phyloP scores from a whole-genome alignment of 2,113 vertebrate species.

The Indri indri region DNA sequence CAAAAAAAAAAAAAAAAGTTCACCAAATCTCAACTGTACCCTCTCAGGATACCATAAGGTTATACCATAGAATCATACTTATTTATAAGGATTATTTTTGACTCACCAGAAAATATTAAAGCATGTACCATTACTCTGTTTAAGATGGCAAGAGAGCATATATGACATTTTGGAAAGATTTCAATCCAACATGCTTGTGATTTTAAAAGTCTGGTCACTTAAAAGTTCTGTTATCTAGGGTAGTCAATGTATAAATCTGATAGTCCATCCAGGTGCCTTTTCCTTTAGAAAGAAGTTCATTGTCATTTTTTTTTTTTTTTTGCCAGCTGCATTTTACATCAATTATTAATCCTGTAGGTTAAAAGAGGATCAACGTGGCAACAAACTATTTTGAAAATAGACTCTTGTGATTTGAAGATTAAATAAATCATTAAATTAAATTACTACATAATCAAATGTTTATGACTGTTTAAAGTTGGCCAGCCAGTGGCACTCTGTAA shows the following conservation, averaged over 20 bases:
- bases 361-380: slow-evolving; percentile 64
- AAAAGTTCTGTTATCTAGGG: slow-evolving; percentile 24
- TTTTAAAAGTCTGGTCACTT: slow-evolving; percentile 31
- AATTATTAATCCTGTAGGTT: slow-evolving; percentile 65
- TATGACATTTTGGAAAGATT: slow-evolving; percentile 29
- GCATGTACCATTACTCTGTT: background rate
- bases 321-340: slow-evolving; percentile 46
- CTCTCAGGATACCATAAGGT: background rate
- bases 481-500: slow-evolving; percentile 70
- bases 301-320: slow-evolving; percentile 50
- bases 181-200: background rate
- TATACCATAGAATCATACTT: background rate
- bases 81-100: slow-evolving; percentile 13
- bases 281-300: slow-evolving; percentile 60
- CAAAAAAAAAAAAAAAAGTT: too few relatives aligned
- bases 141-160: background rate
- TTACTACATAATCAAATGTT: slow-evolving; percentile 76
- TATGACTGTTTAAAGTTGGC: slow-evolving; percentile 72
- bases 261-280: slow-evolving; percentile 37
- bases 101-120: background rate
- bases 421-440: slow-evolving; percentile 79
- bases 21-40: background rate
- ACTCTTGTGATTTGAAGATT: slow-evolving; percentile 72
- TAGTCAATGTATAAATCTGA: slow-evolving; percentile 17
- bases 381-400: slow-evolving; percentile 78